Evolutionary conservation across 2,888 invertebrate species (phyloP), one percentile per base, ranked within the genome.

Genomic region (Himalopsyche tibetana): DNA sequence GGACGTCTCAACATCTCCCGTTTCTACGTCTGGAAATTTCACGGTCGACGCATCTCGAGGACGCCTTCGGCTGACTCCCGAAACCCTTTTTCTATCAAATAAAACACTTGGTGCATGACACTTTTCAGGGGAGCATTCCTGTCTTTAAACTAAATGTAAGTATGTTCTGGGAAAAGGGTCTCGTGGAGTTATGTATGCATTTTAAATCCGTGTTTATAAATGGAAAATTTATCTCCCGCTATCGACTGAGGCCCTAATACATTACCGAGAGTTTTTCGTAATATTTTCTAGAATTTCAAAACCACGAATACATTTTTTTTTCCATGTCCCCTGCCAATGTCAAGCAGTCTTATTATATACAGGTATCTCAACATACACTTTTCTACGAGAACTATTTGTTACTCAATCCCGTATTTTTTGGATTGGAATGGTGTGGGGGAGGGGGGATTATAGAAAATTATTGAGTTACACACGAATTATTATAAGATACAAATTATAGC

Each of bases 61-160:
- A 63, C 19, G 63, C 28, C 19, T 63, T 63, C 19, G 28, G 28
- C 63, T 63, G 63, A 63, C 63, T 63, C 11, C 19, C 19, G 15
- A 63, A 63, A 63, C 63, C 63, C 63, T 63, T 63, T 63, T 63
- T 63, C 63, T n/a, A 63, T 63, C 63, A 63, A 63, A 28, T 63
- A 63, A 63, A 63, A 63, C 63, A 28, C 28, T 63, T 15, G 19
- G 8, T 63, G 63, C 63, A 63, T 63, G 63, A 63, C 63, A 63
- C 63, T 63, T 63, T 63, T 28, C 63, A 19, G 63, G 63, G 63
- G 28, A 19, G 19, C 28, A 63, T 19, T 63, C 19, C 11, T 63
- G 8, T 63, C 63, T 63, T 63, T 63, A 63, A 63, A 63, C 19
- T 63, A 19, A 63, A 8, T 9, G 28, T 63, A 19, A 63, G 63